phyloP scores from a whole-genome alignment of 2,888 invertebrate species.

The Hedychridium roseum region DNA sequence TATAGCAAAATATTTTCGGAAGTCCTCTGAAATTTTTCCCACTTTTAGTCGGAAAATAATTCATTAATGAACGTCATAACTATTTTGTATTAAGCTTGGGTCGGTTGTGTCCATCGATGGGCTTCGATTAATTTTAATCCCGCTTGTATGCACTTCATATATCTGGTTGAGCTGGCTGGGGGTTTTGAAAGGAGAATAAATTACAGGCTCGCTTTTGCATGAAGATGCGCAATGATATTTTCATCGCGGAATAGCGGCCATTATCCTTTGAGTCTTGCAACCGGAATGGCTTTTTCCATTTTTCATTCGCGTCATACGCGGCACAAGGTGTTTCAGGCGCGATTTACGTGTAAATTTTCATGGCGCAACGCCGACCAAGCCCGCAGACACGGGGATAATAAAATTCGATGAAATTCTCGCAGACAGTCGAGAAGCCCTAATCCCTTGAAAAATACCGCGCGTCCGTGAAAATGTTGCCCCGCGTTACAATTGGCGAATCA shows the following conservation, averaged over 20 bases:
- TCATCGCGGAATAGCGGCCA: no score
- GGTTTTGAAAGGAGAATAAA: conserved; percentile 15
- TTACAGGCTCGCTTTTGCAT: conserved; percentile 35
- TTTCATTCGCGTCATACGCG: conserved; percentile 30
- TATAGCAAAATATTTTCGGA: no score
- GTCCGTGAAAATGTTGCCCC: no score
- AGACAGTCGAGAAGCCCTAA: neutral
- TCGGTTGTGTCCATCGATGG: conserved; percentile 13
- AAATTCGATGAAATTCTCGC: neutral
- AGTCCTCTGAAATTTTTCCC: no score
- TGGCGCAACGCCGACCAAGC: neutral
- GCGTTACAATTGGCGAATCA: no score
- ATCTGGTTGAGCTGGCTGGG: neutral
- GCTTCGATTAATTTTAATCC: neutral
- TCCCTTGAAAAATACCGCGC: neutral
- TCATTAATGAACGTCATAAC: no score
- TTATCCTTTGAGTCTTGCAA: conserved; percentile 29
- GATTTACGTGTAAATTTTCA: neutral
- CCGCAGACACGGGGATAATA: neutral
- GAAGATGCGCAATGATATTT: no score
- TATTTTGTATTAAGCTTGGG: no score
- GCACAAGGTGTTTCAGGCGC: conserved; percentile 12
- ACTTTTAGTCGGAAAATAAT: no score
- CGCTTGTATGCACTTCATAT: neutral
- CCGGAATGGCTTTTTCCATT: conserved; percentile 46